phyloP scores from a whole-genome alignment of 2,888 invertebrate species.

The Plebejus argus region DNA sequence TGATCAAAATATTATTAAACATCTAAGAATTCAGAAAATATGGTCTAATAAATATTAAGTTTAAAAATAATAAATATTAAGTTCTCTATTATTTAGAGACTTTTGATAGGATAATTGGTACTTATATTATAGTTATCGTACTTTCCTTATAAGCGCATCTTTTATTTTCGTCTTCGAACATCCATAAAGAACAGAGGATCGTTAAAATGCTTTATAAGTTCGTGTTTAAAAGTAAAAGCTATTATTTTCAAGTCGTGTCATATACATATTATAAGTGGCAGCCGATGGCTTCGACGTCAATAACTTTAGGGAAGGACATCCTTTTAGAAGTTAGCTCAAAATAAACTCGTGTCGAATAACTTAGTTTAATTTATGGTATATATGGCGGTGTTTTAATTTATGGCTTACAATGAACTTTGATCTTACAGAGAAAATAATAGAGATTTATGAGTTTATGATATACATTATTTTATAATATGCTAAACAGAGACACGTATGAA shows the following conservation, averaged over 20 bases:
- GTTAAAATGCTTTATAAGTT: slow-evolving; percentile 12
- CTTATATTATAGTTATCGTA: too few relatives aligned
- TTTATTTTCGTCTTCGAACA: neutral
- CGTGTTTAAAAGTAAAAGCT: slow-evolving; percentile 7
- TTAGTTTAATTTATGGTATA: neutral
- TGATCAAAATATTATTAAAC: neutral
- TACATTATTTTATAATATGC: neutral
- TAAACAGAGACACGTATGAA: neutral
- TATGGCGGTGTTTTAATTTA: neutral
- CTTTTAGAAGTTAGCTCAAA: slow-evolving; percentile 10
- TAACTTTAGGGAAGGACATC: slow-evolving; percentile 14
- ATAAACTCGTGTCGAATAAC: neutral
- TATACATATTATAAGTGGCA: neutral
- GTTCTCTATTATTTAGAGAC: neutral
- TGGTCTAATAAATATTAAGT: too few relatives aligned
- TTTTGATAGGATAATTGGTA: neutral
- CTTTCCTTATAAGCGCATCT: neutral
- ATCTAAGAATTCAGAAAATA: too few relatives aligned
- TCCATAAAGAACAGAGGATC: slow-evolving; percentile 6
- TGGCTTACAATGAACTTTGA: neutral
- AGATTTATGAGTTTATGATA: neutral
- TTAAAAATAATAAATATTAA: too few relatives aligned
- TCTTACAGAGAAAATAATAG: neutral
- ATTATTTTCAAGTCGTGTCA: slow-evolving; percentile 23
- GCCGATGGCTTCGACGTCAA: slow-evolving; percentile 11